Conservation (phyloP, 2,888 invertebrate genomes). For the Timema cristinae region DNA sequence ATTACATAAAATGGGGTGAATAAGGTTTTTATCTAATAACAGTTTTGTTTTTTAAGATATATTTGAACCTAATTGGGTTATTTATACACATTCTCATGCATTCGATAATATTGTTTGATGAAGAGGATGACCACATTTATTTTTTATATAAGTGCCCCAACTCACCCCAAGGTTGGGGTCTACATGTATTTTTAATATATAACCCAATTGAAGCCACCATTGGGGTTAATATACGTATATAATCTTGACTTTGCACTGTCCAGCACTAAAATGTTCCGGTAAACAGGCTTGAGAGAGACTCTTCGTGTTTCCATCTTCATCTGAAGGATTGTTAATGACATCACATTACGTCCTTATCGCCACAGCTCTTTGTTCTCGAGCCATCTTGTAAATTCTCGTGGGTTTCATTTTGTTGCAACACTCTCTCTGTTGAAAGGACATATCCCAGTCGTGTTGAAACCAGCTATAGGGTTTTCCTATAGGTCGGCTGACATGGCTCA, state of each 20-base stretch:
- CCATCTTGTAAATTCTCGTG: background rate
- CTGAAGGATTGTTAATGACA: background rate
- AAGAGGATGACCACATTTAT: background rate
- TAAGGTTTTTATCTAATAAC: background rate
- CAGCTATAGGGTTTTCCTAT: background rate
- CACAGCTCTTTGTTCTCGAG: background rate
- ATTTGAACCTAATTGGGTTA: background rate
- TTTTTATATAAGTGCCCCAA: background rate
- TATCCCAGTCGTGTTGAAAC: conserved; percentile 16
- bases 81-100: background rate
- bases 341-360: background rate
- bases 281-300: background rate
- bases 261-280: background rate
- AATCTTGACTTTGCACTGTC: background rate
- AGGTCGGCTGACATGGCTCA: background rate
- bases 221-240: background rate
- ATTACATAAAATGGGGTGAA: conserved; percentile 1
- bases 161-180: background rate
- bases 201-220: background rate
- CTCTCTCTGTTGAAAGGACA: conserved; percentile 10
- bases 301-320: background rate
- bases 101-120: background rate
- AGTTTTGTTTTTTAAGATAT: background rate
- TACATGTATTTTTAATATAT: background rate
- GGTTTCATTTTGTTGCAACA: background rate